Conservation (phyloP, 2,113 vertebrate species). For the Etia nguti region DNA sequence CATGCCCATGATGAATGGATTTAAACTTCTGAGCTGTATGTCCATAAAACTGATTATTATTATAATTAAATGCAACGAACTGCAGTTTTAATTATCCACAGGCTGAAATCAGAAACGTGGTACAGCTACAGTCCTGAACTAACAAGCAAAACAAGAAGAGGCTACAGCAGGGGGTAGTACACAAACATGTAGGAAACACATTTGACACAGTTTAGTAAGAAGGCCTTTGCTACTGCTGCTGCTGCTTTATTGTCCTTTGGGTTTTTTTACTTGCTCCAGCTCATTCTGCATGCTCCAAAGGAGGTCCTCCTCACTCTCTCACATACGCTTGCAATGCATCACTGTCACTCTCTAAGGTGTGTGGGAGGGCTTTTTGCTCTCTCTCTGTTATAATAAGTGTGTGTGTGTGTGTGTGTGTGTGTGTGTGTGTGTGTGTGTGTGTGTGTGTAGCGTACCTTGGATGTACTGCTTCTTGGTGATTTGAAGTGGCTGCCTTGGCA, state of each 20-base stretch:
- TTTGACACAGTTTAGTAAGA: background rate
- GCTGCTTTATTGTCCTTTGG: constrained; percentile 1
- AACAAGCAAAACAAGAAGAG: background rate
- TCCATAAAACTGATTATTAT: background rate
- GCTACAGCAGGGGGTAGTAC: background rate
- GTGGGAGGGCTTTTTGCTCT: background rate
- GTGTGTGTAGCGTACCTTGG: constrained; percentile 44
- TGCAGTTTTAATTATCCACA: background rate
- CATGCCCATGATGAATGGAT: background rate
- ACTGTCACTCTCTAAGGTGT: constrained; percentile 23
- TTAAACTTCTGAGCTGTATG: background rate
- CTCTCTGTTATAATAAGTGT: background rate
- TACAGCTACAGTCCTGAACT: background rate
- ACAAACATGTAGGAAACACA: background rate
- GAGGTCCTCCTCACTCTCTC: background rate
- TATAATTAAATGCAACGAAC: background rate
- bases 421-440: background rate
- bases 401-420: background rate
- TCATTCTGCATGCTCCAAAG: background rate
- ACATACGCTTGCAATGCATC: constrained; percentile 12
- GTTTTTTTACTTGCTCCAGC: background rate
- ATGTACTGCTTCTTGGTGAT: constrained; percentile 59
- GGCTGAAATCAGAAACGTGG: background rate
- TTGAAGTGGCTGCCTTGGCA: constrained; percentile 68
- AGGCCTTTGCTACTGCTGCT: background rate